phyloP scores from a whole-genome alignment of 2,113 vertebrate species.

The Hemichromis elongatus region DNA sequence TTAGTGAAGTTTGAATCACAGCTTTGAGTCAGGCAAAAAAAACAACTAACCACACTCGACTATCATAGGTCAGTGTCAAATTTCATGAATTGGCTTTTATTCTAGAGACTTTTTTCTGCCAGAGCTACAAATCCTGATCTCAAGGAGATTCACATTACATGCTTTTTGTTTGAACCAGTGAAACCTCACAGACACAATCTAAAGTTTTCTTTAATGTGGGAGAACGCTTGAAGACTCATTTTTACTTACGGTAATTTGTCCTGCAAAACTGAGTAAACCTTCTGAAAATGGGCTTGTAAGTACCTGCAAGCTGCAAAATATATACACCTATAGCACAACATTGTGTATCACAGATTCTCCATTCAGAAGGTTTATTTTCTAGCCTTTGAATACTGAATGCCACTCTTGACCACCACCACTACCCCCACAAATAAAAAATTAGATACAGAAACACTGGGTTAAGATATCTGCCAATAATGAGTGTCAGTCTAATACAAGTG shows the following conservation, averaged over 20 bases:
- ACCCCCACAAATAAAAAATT: background rate
- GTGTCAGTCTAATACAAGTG: background rate
- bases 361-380: background rate
- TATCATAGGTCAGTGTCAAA: background rate
- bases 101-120: background rate
- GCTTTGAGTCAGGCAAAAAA: background rate
- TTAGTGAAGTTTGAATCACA: background rate
- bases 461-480: background rate
- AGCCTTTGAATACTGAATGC: background rate
- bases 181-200: background rate
- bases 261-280: background rate
- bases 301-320: background rate
- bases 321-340: background rate
- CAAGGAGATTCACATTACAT: background rate
- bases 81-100: background rate
- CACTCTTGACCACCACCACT: background rate
- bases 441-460: background rate
- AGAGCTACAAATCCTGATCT: background rate
- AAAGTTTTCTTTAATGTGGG: background rate
- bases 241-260: background rate
- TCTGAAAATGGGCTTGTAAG: background rate
- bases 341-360: background rate
- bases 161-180: background rate
- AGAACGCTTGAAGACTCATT: background rate
- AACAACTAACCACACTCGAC: background rate